phyloP scores from a whole-genome alignment of 2,113 vertebrate species.

The Nothoprocta pentlandii region DNA sequence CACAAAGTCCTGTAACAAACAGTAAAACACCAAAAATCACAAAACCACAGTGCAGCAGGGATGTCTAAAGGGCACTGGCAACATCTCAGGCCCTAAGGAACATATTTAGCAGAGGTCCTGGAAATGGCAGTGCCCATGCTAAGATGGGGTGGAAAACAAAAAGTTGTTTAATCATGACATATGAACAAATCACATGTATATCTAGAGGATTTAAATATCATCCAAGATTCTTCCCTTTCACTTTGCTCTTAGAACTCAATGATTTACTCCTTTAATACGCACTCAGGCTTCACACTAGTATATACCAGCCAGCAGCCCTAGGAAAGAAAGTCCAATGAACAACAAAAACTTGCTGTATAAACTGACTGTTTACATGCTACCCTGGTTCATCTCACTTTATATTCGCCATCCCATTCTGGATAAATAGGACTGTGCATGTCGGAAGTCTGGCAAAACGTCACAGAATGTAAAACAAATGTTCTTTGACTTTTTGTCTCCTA shows the following conservation, averaged over 20 bases:
- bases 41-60: too few relatives aligned
- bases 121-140: accelerated
- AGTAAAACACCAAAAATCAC: background rate
- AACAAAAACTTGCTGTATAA: background rate
- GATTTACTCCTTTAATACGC: background rate
- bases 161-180: background rate
- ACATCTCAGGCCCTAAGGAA: background rate
- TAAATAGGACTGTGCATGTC: background rate
- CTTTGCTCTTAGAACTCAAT: accelerated
- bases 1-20: background rate
- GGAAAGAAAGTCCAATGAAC: background rate
- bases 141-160: background rate
- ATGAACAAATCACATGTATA: background rate
- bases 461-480: background rate
- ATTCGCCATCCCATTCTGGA: accelerated
- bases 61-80: background rate
- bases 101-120: accelerated
- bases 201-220: background rate
- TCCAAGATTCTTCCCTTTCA: background rate
- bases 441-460: background rate
- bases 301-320: background rate
- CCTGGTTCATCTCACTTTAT: background rate
- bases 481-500: background rate
- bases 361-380: background rate
- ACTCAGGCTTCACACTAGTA: background rate